Conservation (phyloP, 2,113 vertebrate genomes). For the Corydoras maculifer region DNA sequence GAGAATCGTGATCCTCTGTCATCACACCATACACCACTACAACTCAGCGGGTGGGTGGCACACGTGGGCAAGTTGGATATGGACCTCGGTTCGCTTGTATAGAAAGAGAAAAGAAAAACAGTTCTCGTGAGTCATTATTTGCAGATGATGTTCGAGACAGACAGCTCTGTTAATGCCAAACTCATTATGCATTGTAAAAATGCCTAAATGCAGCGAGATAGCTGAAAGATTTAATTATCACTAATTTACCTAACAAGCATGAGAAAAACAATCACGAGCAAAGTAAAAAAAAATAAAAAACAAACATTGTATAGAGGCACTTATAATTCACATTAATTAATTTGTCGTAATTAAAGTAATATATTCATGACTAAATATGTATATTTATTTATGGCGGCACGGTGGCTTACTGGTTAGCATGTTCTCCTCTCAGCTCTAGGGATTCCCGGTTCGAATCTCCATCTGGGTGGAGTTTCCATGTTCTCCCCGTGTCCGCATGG, state of each 20-base stretch:
- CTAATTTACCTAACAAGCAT: neutral
- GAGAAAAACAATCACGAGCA: neutral
- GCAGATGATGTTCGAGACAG: neutral
- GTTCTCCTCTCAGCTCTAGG: too few species aligned
- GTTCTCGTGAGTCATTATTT: neutral
- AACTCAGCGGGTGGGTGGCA: conserved; percentile 30
- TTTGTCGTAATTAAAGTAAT: too few species aligned
- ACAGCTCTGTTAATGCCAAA: neutral
- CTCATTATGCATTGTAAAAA: neutral
- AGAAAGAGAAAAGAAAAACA: neutral
- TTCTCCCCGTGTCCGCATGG: too few species aligned
- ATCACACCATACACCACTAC: conserved; percentile 13
- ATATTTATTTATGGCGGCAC: too few species aligned
- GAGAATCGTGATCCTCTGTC: conserved; percentile 20
- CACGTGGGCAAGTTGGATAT: conserved; percentile 20
- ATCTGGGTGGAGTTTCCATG: too few species aligned
- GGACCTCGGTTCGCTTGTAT: neutral
- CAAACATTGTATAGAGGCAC: neutral
- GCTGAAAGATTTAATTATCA: neutral
- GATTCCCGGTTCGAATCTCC: too few species aligned
- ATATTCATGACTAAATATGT: too few species aligned
- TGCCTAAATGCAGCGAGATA: neutral
- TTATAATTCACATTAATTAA: too few species aligned
- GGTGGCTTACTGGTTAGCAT: too few species aligned
- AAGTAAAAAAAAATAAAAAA: conserved; percentile 1